phyloP scores from a whole-genome alignment of 2,888 invertebrate species.

The Macrosiphum euphorbiae region DNA sequence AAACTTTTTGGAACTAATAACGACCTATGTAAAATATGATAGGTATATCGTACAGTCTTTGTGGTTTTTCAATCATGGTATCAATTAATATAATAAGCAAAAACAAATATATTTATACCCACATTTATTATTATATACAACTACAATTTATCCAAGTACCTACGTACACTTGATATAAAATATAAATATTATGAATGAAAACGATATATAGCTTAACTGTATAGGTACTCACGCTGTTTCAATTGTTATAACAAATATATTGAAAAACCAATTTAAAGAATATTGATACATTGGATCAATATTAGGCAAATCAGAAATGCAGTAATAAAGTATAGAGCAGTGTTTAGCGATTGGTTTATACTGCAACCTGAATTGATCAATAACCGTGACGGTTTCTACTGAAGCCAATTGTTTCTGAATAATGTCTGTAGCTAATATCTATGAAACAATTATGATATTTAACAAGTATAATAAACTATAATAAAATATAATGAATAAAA shows the following conservation, averaged over 20 bases:
- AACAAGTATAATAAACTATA: neutral
- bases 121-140: neutral
- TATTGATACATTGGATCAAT: conserved; percentile 93
- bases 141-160: neutral
- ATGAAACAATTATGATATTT: neutral
- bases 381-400: conserved; percentile 81
- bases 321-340: conserved; percentile 85
- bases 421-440: conserved; percentile 81
- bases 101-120: neutral
- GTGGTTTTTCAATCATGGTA: neutral
- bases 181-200: neutral
- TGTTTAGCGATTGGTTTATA: conserved; percentile 85
- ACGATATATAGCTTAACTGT: neutral
- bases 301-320: conserved; percentile 84
- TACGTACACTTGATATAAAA: neutral
- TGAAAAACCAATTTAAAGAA: conserved; percentile 88
- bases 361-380: conserved; percentile 81
- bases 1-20: neutral
- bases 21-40: too few relatives aligned
- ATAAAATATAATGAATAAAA: neutral
- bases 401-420: conserved; percentile 84
- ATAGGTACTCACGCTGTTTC: conserved; percentile 75
- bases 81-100: neutral
- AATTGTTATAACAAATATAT: conserved; percentile 83
- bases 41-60: neutral